Evolutionary conservation across 2,888 invertebrate species (phyloP).

Genomic region (Cordilura impudica): DNA sequence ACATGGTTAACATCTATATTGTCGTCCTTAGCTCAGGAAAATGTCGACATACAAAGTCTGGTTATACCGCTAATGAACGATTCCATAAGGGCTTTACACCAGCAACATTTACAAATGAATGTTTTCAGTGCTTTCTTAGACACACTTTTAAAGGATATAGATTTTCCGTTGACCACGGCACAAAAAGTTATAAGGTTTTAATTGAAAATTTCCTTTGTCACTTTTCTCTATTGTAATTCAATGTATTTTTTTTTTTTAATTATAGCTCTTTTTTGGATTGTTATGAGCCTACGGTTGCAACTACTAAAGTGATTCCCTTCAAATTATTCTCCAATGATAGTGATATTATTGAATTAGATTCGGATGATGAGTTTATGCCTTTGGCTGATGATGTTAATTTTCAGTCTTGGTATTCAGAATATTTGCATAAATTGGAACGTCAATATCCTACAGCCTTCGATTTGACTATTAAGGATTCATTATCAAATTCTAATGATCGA

Average conservation of each 20-base stretch:
- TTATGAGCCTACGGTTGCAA: constrained; percentile 64
- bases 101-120: constrained; percentile 78
- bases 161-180: constrained; percentile 80
- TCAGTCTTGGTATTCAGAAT: constrained; percentile 79
- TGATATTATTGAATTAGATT: constrained; percentile 74
- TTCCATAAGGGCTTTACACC: constrained; percentile 79
- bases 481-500: constrained; percentile 69
- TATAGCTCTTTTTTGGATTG: constrained; percentile 79
- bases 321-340: constrained; percentile 66
- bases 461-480: constrained; percentile 81
- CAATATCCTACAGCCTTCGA: constrained; percentile 87
- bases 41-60: constrained; percentile 81
- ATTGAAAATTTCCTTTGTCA: no score
- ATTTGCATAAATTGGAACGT: constrained; percentile 82
- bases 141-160: constrained; percentile 81
- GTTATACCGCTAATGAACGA: constrained; percentile 80
- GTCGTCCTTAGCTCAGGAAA: constrained; percentile 80
- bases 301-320: not conserved
- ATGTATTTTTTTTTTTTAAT: not conserved
- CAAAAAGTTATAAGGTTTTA: constrained; percentile 81
- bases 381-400: constrained; percentile 22
- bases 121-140: constrained; percentile 80
- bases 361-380: constrained; percentile 68
- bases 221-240: no score
- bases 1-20: constrained; percentile 79